Base-by-base conservation (phyloP, 2,113 vertebrate species). In the Apteryx owenii region DNA sequence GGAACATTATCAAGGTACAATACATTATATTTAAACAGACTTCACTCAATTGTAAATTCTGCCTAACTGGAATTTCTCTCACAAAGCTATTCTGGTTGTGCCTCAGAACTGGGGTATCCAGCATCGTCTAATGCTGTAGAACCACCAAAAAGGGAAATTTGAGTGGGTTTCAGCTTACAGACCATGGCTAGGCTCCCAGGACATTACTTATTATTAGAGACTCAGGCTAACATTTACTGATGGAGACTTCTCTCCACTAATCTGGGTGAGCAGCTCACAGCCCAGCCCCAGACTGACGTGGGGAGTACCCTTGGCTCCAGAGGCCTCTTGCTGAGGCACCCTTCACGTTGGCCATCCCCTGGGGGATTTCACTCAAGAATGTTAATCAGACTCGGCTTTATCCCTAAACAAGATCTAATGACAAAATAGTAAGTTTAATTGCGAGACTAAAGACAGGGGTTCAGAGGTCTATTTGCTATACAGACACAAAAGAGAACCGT, bases 221-320 rank as follows among this genome's bases (percentile, higher is more conserved):
- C 23, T 7, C 42, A 3, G 25, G 58, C 16, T 53, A 46, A 15
- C 1, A 5, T 44, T 38, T 4, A 28, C 53, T 12, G 2, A 2
- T 0, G 5, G 31, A 19, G 36, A 28, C 3, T 2, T 54, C 40
- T 22, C 50, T 53, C 36, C 88, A 56, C 5, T 12, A 12, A 15
- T 8, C 16, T 1, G 53, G 38, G 26, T 3, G 44, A 44, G 33
- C 22, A 8, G 54, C 28, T 28, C 28, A 29, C 56, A 29, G 65
- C 54, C 28, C 28, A 56, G 48, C 11, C n/a, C 58, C 12, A 0
- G 3, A 3, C 9, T 36, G 18, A 26, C 9, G 2, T 1, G 1
- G 69, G 50, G 69, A 71, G 50, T 68, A 48, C 36, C 33, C 15
- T 58, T 3, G 26, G 10, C 54, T 64, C 40, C 70, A 22, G 25